phyloP scores from a whole-genome alignment of 2,113 vertebrate genomes.

The Puffinus mauretanicus region DNA sequence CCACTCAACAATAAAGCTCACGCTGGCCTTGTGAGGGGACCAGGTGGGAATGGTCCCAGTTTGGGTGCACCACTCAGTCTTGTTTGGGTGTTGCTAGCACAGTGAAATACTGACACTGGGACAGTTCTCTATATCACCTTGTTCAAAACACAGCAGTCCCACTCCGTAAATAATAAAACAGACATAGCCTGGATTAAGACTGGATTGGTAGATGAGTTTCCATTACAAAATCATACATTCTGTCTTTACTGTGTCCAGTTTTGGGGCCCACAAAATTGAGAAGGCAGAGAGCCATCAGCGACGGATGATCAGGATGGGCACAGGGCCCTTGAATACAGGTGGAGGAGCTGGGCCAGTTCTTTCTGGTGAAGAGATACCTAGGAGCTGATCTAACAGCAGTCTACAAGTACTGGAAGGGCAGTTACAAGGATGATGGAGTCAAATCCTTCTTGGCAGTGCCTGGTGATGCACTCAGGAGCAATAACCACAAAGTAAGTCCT shows the following conservation, averaged over 20 bases:
- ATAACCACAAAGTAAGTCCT: background rate
- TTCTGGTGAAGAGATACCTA: background rate
- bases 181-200: background rate
- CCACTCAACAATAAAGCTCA: background rate
- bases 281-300: background rate
- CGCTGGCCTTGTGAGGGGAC: background rate
- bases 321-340: background rate
- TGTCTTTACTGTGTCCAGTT: background rate
- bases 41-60: background rate
- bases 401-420: background rate
- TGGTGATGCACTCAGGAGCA: background rate
- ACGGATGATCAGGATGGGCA: background rate
- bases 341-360: background rate
- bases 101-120: background rate
- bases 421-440: background rate
- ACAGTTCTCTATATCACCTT: background rate
- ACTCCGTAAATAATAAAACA: background rate
- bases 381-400: background rate
- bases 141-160: background rate
- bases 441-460: background rate
- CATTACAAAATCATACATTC: background rate
- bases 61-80: background rate
- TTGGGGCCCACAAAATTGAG: background rate
- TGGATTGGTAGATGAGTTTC: background rate
- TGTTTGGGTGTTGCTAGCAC: background rate